These are phyloP conservation scores for Ophonus ardosiacus DNA, from an alignment of 2,888 invertebrate genomes.

Conservation along the genomic window DNA sequence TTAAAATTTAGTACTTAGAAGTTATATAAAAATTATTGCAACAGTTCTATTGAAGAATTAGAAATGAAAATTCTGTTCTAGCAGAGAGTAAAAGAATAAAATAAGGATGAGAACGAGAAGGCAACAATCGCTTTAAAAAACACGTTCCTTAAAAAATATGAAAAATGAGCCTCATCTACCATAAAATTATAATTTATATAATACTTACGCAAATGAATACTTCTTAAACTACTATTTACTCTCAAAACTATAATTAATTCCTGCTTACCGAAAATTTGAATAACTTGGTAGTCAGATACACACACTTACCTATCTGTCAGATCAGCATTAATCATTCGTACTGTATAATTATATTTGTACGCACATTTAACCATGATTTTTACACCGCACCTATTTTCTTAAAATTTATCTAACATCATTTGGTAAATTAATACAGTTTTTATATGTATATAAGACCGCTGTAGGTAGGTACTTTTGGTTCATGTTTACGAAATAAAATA, in stretches of 20 bases:
- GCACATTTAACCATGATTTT: slow-evolving; percentile 22
- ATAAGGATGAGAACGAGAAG: too few relatives aligned
- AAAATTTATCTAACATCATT: slow-evolving; percentile 14
- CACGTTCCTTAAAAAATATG: too few relatives aligned
- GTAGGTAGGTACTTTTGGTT: background rate
- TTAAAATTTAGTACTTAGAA: too few relatives aligned
- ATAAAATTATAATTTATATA: slow-evolving; percentile 27
- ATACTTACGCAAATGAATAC: slow-evolving; percentile 13
- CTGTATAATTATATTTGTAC: slow-evolving; percentile 7
- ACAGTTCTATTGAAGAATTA: too few relatives aligned
- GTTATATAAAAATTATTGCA: too few relatives aligned
- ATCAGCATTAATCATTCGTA: slow-evolving; percentile 43
- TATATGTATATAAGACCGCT: slow-evolving; percentile 14
- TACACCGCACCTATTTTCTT: slow-evolving; percentile 27
- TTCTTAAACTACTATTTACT: slow-evolving; percentile 34
- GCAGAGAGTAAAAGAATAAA: too few relatives aligned
- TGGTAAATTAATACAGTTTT: slow-evolving; percentile 24
- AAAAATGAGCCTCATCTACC: too few relatives aligned
- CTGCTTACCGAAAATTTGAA: slow-evolving; percentile 36
- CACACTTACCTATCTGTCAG: slow-evolving; percentile 36
- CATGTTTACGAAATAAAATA: background rate
- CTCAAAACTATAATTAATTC: slow-evolving; percentile 39
- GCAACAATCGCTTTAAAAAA: too few relatives aligned
- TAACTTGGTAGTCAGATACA: slow-evolving; percentile 2
- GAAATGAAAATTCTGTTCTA: too few relatives aligned